These are phyloP conservation scores for Clepsis dumicolana DNA, from an alignment of 2,888 invertebrate genomes.

Conservation along the genomic window DNA sequence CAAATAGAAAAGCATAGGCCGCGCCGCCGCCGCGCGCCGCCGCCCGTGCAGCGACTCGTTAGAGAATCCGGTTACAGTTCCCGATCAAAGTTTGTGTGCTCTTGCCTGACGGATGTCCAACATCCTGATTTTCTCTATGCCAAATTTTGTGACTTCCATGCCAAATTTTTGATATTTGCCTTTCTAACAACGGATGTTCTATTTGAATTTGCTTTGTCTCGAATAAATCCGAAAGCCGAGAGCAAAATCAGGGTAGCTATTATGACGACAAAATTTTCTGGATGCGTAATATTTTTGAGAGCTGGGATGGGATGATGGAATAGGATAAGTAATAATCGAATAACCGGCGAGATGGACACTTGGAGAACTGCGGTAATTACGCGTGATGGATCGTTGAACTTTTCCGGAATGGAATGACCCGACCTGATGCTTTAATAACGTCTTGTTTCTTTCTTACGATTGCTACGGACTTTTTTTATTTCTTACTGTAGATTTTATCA, in stretches of 20 bases:
- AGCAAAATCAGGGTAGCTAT: slow-evolving; percentile 13
- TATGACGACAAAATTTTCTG: background rate
- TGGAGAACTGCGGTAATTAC: slow-evolving; percentile 73
- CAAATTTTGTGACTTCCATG: slow-evolving; percentile 50
- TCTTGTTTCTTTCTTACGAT: slow-evolving; percentile 68
- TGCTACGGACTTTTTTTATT: slow-evolving; percentile 64
- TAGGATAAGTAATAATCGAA: slow-evolving; percentile 71
- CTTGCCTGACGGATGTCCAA: slow-evolving; percentile 69
- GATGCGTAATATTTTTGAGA: slow-evolving; percentile 28
- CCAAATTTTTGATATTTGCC: slow-evolving; percentile 41
- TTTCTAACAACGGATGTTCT: slow-evolving; percentile 33
- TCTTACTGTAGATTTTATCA: background rate
- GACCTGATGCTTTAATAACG: slow-evolving; percentile 69
- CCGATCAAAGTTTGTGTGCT: slow-evolving; percentile 76
- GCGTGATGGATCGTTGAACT: slow-evolving; percentile 78
- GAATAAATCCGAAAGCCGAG: slow-evolving; percentile 24
- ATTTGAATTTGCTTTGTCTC: slow-evolving; percentile 27
- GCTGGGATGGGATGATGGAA: slow-evolving; percentile 45
- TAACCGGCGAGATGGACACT: slow-evolving; percentile 65
- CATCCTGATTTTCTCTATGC: slow-evolving; percentile 61
- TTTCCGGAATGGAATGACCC: slow-evolving; percentile 68
- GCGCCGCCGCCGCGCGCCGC: slow-evolving; percentile 48
- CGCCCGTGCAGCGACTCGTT: slow-evolving; percentile 71
- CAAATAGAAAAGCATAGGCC: slow-evolving; percentile 39
- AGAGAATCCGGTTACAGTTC: slow-evolving; percentile 76